These are phyloP conservation scores for Heliconius ethilla DNA, from an alignment of 2,888 invertebrate genomes.

Conservation along the genomic window DNA sequence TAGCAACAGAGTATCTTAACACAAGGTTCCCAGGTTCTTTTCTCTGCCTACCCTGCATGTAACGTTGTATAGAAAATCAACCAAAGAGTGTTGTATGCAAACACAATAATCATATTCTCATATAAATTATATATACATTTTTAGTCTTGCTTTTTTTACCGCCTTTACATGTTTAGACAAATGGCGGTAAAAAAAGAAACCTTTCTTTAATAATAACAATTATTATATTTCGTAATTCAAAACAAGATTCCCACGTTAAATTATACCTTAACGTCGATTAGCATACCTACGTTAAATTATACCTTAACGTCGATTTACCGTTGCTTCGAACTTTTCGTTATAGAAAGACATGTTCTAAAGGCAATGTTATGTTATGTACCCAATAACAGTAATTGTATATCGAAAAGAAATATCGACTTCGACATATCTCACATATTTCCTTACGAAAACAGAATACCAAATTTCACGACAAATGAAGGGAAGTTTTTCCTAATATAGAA, in stretches of 20 bases:
- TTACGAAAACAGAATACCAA: constrained; percentile 41
- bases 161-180: too few species aligned
- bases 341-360: constrained; percentile 12
- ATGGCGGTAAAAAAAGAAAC: not conserved
- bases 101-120: too few species aligned
- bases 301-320: not conserved
- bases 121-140: too few species aligned
- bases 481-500: constrained; percentile 3
- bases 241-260: constrained; percentile 12
- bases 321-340: constrained; percentile 10
- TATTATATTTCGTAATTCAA: constrained; percentile 7
- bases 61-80: too few species aligned
- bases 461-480: constrained; percentile 14
- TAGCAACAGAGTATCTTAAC: too few species aligned
- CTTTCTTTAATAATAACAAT: not conserved
- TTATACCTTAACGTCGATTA: constrained; percentile 2
- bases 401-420: constrained; percentile 42
- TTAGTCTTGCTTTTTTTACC: too few species aligned
- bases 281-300: constrained; percentile 14
- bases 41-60: too few species aligned
- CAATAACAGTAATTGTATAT: constrained; percentile 42
- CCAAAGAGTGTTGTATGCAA: too few species aligned
- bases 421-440: constrained; percentile 42
- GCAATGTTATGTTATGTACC: constrained; percentile 10
- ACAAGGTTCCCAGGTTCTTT: too few species aligned